phyloP scores from a whole-genome alignment of 2,888 invertebrate species.

The Pristionchus exspectatus region DNA sequence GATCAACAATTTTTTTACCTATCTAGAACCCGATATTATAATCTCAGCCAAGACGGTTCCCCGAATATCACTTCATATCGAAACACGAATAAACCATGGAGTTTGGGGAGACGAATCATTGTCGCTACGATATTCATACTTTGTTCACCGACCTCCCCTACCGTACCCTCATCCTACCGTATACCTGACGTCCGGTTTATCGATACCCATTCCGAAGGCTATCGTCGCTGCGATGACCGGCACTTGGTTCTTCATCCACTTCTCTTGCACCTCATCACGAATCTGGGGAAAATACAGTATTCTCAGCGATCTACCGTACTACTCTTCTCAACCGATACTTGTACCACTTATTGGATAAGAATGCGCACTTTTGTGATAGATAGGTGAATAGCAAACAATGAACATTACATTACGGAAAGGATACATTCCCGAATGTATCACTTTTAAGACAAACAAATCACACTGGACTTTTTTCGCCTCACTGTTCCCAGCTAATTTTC shows the following conservation, averaged over 20 bases:
- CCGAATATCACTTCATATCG: not conserved
- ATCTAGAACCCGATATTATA: too few species aligned
- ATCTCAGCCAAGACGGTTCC: too few species aligned
- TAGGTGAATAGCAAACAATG: too few species aligned
- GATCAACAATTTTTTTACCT: too few species aligned
- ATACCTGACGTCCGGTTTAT: conserved; percentile 92
- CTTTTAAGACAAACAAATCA: not conserved
- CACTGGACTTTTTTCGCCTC: not conserved
- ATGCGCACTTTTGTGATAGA: too few species aligned
- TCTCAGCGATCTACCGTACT: not conserved
- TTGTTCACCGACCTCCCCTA: not conserved
- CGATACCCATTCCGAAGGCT: conserved; percentile 99
- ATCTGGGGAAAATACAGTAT: conserved; percentile 81
- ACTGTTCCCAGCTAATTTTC: too few species aligned
- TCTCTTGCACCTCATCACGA: conserved; percentile 88
- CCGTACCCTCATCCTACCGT: conserved; percentile 20
- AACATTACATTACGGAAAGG: too few species aligned
- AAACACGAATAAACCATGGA: not conserved
- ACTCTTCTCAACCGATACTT: not conserved
- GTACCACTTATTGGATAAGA: too few species aligned
- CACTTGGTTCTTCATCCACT: conserved; percentile 92
- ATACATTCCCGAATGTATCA: too few species aligned
- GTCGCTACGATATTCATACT: too few species aligned
- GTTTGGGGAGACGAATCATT: too few species aligned
- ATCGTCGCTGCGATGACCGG: conserved; percentile 96